Base-by-base conservation (phyloP, 2,797 vertebrate genomes). In the Cyclopterus lumpus region DNA sequence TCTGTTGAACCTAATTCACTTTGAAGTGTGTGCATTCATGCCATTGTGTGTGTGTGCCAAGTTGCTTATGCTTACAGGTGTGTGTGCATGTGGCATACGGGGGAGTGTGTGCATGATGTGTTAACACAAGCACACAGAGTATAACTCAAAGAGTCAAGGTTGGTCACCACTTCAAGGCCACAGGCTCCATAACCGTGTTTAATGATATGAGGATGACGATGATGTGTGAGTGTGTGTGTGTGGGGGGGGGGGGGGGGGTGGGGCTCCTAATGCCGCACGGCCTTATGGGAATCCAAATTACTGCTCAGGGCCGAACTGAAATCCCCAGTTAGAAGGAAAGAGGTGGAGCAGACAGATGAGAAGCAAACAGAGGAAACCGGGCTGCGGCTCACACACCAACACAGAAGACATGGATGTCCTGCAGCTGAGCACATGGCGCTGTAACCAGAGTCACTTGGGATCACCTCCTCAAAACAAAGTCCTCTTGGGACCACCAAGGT, bases 131-230 rank as follows among this genome's bases (percentile, higher is more conserved):
- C 62, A 51, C 61, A 6, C 36, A 3, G 64, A 34, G 66, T 22
- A 82, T 83, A 84, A 88, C 89, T 87, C 81, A 84, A 79, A 86
- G 86, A 88, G 86, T 90, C 85, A 81, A 88, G 89, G 89, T 68
- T 79, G 86, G 86, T 88, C 84, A 67, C 28, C 58, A 49, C 83
- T 73, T 77, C 71, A 75, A 88, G 83, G 86, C 77, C 75, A 11
- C 55, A 2, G 67, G 49, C 75, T 82, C 73, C 78, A 71, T 70
- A 40, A 61, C 77, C 32, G 12, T 14, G 67, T 81, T 80, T 75
- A 77, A 62, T 73, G 75, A 60, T 74, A 58, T 2, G 67, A 79
- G 74, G 81, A 76, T 53, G 64, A 80, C 49, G 9, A 26, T 18
- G 61, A 49, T 34, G 64, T 12, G 32, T 59, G 18, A 44, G 14